Evolutionary conservation across 2,888 invertebrate genomes (phyloP), one percentile per base, ranked within the genome.

Genomic region (Eustalomyia histrio): DNA sequence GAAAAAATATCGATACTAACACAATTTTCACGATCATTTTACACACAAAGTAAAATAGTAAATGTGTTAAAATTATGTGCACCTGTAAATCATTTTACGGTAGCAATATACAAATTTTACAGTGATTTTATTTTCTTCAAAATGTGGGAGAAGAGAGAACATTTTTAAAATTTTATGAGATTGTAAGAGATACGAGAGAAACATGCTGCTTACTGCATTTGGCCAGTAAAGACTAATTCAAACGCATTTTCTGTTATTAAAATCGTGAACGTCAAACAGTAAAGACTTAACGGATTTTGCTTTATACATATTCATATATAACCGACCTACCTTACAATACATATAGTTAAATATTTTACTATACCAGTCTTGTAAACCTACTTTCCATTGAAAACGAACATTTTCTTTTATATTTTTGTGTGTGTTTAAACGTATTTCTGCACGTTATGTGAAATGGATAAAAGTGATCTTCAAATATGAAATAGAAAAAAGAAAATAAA

Each of bases 261-360:
- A 78, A 69, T 39, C 55, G 69, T 74, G 78, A 65, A 78, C 78
- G 74, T 57, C 60, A 65, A 71, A 55, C 65, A 52, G 74, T 73
- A 61, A 74, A 81, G 81, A 78, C 74, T 71, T 35, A 73, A 73
- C 76, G 74, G 71, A 69, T 78, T 18, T 33, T 21, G 17, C 14
- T 14, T 17, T n/a, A 2, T 52, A 71, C 18, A 10, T 29, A 39
- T 63, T 16, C 12, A 53, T 47, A 65, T 24, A 64, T n/a, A 17
- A 55, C 55, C 43, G 47, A 67, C 53, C 52, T 24, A 72, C 55
- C 53, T 68, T 68, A 33, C 21, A n/a, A 47, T n/a, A 47, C 7
- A 29, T 29, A 1, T 3, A 29, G 7, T 29, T 29, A 7, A 29
- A 6, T 29, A 29, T 3, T 29, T 29, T 29, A 29, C 29, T 29